phyloP scores from a whole-genome alignment of 2,113 vertebrate species.

The Pogona vitticeps region DNA sequence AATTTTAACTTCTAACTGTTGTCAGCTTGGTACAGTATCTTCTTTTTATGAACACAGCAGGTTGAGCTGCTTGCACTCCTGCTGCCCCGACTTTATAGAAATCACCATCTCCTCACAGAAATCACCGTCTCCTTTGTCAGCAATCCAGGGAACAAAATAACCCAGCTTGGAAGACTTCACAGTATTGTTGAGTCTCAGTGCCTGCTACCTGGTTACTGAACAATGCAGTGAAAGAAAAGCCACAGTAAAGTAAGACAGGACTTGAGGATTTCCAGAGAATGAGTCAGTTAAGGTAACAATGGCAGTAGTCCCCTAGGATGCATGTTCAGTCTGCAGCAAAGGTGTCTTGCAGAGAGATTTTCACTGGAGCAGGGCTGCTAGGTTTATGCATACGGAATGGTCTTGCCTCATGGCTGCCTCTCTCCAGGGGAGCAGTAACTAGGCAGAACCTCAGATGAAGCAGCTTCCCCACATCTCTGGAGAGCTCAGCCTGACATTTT shows the following conservation, averaged over 20 bases:
- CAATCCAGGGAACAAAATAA: conserved; percentile 20
- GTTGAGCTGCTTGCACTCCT: neutral
- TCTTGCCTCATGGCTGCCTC: neutral
- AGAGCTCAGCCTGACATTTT: neutral
- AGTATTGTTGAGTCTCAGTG: conserved; percentile 42
- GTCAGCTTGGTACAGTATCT: neutral
- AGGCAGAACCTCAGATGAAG: neutral
- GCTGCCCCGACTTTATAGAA: conserved; percentile 19
- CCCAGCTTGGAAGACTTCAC: conserved; percentile 17
- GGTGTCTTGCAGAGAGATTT: neutral
- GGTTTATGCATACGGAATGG: neutral
- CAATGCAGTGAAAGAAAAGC: conserved; percentile 33
- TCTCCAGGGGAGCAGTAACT: neutral
- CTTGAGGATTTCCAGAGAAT: conserved; percentile 35
- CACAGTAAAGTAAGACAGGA: conserved; percentile 12
- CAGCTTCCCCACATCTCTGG: neutral
- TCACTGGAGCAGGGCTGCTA: neutral
- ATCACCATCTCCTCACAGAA: neutral
- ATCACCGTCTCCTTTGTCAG: neutral
- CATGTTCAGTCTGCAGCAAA: conserved; percentile 33
- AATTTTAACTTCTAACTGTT: neutral
- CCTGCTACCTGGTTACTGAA: conserved; percentile 42
- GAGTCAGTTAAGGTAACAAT: conserved; percentile 40
- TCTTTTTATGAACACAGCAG: neutral
- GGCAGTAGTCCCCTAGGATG: conserved; percentile 23